These are phyloP conservation scores for Diplodus sargus DNA, from an alignment of 2,797 vertebrate genomes.

Conservation along the genomic window DNA sequence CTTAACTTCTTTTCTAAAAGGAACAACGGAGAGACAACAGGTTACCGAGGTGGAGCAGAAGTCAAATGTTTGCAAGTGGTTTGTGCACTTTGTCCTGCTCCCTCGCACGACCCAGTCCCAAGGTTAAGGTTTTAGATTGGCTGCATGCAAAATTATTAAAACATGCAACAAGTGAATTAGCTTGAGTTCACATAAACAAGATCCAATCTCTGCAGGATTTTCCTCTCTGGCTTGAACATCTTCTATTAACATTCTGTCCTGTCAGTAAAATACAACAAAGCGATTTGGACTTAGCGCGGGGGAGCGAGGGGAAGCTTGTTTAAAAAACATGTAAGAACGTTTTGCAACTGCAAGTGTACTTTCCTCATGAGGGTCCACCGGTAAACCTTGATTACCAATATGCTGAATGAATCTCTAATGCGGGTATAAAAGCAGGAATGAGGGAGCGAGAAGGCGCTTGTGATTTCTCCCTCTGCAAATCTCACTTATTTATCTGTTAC, in stretches of 20 bases:
- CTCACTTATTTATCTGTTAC: no score
- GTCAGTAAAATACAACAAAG: not conserved
- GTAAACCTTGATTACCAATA: not conserved
- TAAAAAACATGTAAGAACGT: not conserved
- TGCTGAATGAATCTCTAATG: conserved; percentile 12
- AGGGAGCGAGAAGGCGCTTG: no score
- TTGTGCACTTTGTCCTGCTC: not conserved
- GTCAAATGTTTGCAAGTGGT: not conserved
- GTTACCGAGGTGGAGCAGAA: conserved; percentile 5
- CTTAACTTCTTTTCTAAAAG: conserved; percentile 22
- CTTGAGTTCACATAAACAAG: not conserved
- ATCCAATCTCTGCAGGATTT: not conserved
- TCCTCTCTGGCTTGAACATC: not conserved
- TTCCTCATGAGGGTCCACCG: not conserved
- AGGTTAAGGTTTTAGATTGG: not conserved
- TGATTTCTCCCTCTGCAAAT: no score
- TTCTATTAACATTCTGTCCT: not conserved
- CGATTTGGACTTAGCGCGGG: not conserved
- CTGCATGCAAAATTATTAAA: not conserved
- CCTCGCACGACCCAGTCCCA: not conserved
- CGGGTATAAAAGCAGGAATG: not conserved
- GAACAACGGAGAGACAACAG: conserved; percentile 17
- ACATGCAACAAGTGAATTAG: not conserved
- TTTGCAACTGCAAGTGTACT: conserved; percentile 14
- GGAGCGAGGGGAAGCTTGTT: not conserved